These are phyloP conservation scores for Clanis bilineata DNA, from an alignment of 2,888 invertebrate species.

Conservation along the genomic window DNA sequence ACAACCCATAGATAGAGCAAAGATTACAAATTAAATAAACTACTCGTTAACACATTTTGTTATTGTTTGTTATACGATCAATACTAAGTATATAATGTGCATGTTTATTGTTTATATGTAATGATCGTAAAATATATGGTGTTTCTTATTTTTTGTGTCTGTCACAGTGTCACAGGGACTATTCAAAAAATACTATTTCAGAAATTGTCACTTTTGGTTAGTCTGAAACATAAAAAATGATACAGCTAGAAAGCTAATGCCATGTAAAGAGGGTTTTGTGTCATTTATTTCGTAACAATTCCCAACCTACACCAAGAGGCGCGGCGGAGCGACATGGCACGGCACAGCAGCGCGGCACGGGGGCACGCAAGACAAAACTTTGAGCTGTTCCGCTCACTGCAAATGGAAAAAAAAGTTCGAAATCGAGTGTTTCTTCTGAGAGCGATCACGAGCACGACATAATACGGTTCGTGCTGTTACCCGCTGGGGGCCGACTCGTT, in stretches of 20 bases:
- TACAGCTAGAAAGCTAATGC: too few relatives aligned
- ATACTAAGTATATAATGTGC: too few relatives aligned
- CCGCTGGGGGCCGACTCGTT: slow-evolving; percentile 38
- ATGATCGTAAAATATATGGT: too few relatives aligned
- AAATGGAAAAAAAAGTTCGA: slow-evolving; percentile 27
- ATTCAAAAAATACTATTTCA: too few relatives aligned
- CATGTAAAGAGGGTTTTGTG: not conserved
- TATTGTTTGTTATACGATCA: too few relatives aligned
- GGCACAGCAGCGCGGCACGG: not conserved
- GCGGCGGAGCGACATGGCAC: too few relatives aligned
- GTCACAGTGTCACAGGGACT: too few relatives aligned
- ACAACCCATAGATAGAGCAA: too few relatives aligned
- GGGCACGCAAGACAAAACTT: not conserved
- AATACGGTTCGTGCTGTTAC: slow-evolving; percentile 49
- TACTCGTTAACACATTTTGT: not conserved
- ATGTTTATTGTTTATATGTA: too few relatives aligned
- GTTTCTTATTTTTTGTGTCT: too few relatives aligned
- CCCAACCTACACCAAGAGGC: not conserved
- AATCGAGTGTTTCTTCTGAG: slow-evolving; percentile 33
- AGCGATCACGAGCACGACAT: slow-evolving; percentile 44
- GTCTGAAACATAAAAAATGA: too few relatives aligned
- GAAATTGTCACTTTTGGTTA: too few relatives aligned
- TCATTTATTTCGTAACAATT: not conserved
- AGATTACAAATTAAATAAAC: not conserved
- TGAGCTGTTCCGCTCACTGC: slow-evolving; percentile 10